Evolutionary conservation across 2,888 invertebrate species (phyloP).

Genomic region (Rhagium mordax): DNA sequence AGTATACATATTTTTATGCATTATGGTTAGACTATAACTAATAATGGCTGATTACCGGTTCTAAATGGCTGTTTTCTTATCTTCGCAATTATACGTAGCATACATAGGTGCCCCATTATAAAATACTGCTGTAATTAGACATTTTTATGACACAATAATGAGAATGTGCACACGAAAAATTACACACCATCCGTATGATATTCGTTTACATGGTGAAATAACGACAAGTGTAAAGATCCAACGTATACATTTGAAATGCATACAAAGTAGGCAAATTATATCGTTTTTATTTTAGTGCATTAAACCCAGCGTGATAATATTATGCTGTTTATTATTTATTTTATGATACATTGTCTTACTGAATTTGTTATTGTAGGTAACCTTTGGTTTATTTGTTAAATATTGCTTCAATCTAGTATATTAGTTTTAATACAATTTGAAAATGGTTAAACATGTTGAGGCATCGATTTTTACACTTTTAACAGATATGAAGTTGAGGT

Average conservation of each 20-base stretch:
- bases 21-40: constrained; percentile 42
- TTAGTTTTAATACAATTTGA: no score
- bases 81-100: constrained; percentile 41
- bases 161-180: constrained; percentile 31
- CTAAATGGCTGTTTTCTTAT: constrained; percentile 45
- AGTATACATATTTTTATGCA: constrained; percentile 45
- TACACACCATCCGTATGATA: constrained; percentile 18
- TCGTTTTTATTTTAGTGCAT: constrained; percentile 8
- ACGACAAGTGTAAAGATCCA: constrained; percentile 5
- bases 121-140: constrained; percentile 38
- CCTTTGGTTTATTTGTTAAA: no score
- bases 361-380: no score
- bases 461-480: no score
- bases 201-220: constrained; percentile 14
- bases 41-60: constrained; percentile 46
- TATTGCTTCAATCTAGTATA: no score
- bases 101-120: constrained; percentile 43
- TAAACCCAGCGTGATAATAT: background rate
- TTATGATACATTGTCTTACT: no score
- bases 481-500: no score
- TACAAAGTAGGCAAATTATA: background rate
- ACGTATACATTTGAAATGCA: background rate
- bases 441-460: no score
- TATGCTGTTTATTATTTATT: background rate
- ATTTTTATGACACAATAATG: constrained; percentile 41